Evolutionary conservation across 2,797 vertebrate species (phyloP).

Genomic region (Labeo calbasu): DNA sequence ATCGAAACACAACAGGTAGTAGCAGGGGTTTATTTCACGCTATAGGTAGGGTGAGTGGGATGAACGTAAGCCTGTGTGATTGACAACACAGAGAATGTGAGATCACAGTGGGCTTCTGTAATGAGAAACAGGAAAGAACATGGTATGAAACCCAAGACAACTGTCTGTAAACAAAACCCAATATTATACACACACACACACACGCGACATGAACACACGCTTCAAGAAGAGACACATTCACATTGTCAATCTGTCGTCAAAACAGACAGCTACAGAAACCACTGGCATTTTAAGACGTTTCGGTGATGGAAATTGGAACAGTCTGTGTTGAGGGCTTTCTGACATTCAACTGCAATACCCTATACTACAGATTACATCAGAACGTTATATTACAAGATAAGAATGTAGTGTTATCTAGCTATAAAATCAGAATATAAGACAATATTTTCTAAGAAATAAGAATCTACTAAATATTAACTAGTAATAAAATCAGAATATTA

Average conservation of each 20-base stretch:
- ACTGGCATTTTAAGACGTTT: slow-evolving; percentile 20
- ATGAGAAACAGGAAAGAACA: slow-evolving; percentile 47
- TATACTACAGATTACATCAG: background rate
- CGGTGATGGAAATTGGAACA: slow-evolving; percentile 27
- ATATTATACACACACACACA: slow-evolving; percentile 14
- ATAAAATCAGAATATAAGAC: background rate
- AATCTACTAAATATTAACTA: too few relatives aligned
- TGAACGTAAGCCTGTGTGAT: slow-evolving; percentile 20
- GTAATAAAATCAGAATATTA: background rate
- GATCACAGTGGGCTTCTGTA: slow-evolving; percentile 46
- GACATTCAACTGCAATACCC: background rate
- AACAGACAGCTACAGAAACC: slow-evolving; percentile 24
- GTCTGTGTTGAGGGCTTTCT: background rate
- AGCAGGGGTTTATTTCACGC: slow-evolving; percentile 33
- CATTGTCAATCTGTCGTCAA: slow-evolving; percentile 10
- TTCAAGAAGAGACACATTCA: background rate
- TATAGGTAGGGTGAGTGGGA: background rate
- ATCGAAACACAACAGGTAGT: slow-evolving; percentile 16
- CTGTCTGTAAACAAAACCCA: slow-evolving; percentile 18
- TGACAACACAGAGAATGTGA: slow-evolving; percentile 35
- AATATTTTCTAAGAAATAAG: background rate
- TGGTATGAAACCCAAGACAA: slow-evolving; percentile 17
- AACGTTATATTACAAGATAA: background rate
- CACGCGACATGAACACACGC: background rate
- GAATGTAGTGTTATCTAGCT: background rate